Base-by-base conservation (phyloP, 1,140 invertebrate genomes). In the Trichomalopsis sarcophagae region DNA sequence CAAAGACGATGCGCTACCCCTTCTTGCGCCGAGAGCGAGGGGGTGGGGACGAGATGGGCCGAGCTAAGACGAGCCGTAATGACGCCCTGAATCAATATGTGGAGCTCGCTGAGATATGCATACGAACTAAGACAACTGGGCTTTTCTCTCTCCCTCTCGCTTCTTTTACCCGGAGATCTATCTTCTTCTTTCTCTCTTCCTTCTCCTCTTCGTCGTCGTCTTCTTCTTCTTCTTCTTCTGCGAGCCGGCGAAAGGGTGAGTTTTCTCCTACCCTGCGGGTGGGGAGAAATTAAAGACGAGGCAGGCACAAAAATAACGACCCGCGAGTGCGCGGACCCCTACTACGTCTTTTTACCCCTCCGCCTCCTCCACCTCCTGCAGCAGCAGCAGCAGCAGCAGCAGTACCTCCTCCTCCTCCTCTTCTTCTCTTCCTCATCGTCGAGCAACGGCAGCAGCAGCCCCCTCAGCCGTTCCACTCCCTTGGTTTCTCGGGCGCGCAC, bases 301-400 rank as follows among this genome's bases (percentile, higher is more conserved):
- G 91, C 92, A 92, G 91, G 91, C 92, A 92, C 92, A 92, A 93
- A 93, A 93, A 93, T 92, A 93, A 93, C 92, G 92, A 93, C 91
- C 91, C 90, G 89, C 89, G 89, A 90, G 89, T 86, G 87, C 87
- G 81, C 87, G 83, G 87, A 87, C 85, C 87, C 86, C 88, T 86
- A 85, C 87, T 86, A 76, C 87, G 83, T 82, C 71, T 87, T 79
- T 82, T 87, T 87, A 69, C 84, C 86, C 78, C 77, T 83, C 81
- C 84, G n/a, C 47, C 82, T 33, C 71, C 77, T 55, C 73, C 82
- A 44, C 76, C 74, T 68, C 50, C 66, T 40, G 73, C 78, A 78
- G 75, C 33, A 36, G 82, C 85, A 27, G 27, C n/a, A 73, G 71
- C 82, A 83, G 73, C 78, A 71, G 10, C 11, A 71, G 21, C 6